Conservation (phyloP, 2,888 invertebrate genomes). For the Melipona bicolor region DNA sequence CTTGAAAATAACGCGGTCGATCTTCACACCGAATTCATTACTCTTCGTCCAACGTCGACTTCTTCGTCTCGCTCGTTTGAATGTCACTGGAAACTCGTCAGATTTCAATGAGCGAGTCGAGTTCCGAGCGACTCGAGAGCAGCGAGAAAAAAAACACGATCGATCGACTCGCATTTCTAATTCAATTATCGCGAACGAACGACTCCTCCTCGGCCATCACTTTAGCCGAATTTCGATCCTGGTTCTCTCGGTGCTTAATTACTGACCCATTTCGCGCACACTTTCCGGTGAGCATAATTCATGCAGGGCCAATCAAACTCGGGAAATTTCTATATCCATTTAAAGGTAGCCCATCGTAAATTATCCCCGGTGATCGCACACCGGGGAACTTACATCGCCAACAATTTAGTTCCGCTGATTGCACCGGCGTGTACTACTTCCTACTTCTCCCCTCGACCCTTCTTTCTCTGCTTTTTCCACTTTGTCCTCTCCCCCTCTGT, state of each 20-base stretch:
- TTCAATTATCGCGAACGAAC: slow-evolving; percentile 49
- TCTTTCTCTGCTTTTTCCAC: not conserved
- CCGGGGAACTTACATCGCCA: slow-evolving; percentile 17
- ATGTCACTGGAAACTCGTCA: not conserved
- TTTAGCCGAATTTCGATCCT: slow-evolving; percentile 49
- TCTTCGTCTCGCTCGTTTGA: not conserved
- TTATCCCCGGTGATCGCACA: slow-evolving; percentile 42
- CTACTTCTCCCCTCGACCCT: too few relatives aligned
- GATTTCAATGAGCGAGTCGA: not conserved
- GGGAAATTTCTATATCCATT: slow-evolving; percentile 44
- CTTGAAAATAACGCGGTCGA: not conserved
- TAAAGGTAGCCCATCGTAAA: slow-evolving; percentile 31
- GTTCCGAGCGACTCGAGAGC: not conserved
- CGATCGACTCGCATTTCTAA: slow-evolving; percentile 45
- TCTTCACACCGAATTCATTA: not conserved
- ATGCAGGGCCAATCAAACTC: slow-evolving; percentile 60
- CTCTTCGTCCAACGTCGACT: not conserved
- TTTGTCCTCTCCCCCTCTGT: not conserved
- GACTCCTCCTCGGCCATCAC: slow-evolving; percentile 28
- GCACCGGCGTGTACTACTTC: not conserved
- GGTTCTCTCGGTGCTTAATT: slow-evolving; percentile 50
- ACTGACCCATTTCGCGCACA: slow-evolving; percentile 58
- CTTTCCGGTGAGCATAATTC: slow-evolving; percentile 43
- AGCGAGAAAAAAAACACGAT: slow-evolving; percentile 3
- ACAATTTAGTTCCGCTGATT: slow-evolving; percentile 15